phyloP scores from a whole-genome alignment of 2,797 vertebrate species.

The Catamblyrhynchus diadema region DNA sequence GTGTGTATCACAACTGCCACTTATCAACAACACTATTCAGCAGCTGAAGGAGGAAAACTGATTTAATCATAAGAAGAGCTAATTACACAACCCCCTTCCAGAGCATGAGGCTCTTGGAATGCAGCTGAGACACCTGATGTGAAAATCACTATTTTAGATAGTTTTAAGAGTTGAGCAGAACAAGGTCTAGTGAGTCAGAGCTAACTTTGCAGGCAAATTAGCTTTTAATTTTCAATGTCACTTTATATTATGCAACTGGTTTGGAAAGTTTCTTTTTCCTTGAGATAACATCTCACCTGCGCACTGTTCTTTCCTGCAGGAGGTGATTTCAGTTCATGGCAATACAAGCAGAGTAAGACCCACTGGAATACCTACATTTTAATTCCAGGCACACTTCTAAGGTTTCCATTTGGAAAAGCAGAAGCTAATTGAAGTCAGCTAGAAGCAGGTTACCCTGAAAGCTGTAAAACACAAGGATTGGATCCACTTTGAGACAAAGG shows the following conservation, averaged over 20 bases:
- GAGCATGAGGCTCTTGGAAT: not conserved
- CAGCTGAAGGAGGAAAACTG: not conserved
- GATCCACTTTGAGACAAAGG: not conserved
- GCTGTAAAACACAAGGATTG: not conserved
- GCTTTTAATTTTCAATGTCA: conserved; percentile 8
- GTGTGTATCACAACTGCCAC: not conserved
- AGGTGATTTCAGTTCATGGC: not conserved
- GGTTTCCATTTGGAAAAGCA: not conserved
- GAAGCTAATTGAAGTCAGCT: not conserved
- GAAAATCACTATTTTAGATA: not conserved
- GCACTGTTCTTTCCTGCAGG: not conserved
- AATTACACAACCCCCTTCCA: not conserved
- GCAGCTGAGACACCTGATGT: not conserved
- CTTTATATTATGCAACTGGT: not conserved
- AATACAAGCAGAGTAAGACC: not conserved
- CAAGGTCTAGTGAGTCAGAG: conserved; percentile 2
- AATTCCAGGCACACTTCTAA: not conserved
- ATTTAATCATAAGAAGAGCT: not conserved
- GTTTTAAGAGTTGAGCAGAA: not conserved
- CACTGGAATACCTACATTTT: not conserved
- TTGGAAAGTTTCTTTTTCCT: conserved; percentile 13
- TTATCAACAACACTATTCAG: not conserved
- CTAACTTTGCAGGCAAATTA: not conserved
- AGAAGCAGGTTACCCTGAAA: not conserved
- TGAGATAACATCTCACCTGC: not conserved